Evolutionary conservation across 2,113 vertebrate genomes (phyloP).

Genomic region (Pluvianellus socialis): DNA sequence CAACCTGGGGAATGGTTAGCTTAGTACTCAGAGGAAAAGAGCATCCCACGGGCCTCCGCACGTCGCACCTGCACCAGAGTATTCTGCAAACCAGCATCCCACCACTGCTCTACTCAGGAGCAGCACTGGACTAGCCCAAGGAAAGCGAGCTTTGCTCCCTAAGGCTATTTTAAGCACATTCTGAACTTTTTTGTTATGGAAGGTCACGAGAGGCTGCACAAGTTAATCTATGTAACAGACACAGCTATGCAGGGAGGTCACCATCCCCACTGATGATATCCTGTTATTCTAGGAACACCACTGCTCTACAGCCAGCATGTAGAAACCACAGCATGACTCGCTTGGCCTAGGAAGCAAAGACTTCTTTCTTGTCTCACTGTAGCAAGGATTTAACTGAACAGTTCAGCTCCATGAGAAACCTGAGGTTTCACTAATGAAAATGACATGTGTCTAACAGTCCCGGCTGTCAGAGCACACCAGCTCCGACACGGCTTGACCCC

Average conservation of each 20-base stretch:
- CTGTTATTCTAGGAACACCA: slow-evolving; percentile 8
- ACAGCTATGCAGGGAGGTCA: neutral
- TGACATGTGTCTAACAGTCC: neutral
- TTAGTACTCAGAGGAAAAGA: neutral
- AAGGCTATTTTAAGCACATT: neutral
- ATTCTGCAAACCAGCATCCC: neutral
- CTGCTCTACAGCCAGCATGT: neutral
- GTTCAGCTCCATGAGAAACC: neutral
- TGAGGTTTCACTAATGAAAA: neutral
- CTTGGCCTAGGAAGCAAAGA: neutral
- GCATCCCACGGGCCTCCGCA: neutral
- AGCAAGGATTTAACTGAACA: neutral
- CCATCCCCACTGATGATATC: neutral
- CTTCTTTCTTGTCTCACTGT: neutral
- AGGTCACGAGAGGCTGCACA: neutral
- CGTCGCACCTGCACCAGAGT: neutral
- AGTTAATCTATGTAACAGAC: neutral
- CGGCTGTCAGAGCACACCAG: neutral
- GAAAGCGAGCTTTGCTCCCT: neutral
- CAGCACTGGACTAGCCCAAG: neutral
- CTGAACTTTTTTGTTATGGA: neutral
- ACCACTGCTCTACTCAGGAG: neutral
- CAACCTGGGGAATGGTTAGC: neutral
- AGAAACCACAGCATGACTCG: neutral
- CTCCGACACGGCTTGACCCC: neutral